Evolutionary conservation across 2,113 vertebrate species (phyloP).

Genomic region (Calcarius ornatus): DNA sequence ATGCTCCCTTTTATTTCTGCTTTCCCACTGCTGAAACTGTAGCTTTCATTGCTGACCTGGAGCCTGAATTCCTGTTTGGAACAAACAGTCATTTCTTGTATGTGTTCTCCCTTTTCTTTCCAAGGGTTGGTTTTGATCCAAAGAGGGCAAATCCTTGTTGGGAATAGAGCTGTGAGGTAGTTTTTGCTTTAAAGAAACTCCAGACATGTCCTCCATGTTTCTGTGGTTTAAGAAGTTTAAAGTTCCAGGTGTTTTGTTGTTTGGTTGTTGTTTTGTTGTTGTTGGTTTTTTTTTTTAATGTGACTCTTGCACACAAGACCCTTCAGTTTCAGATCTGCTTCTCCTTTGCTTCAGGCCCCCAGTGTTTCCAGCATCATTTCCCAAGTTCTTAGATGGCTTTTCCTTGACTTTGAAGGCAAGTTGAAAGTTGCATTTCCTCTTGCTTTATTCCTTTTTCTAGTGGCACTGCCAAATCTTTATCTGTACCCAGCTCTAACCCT

Average conservation of each 20-base stretch:
- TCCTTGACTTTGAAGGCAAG: neutral
- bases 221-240: neutral
- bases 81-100: neutral
- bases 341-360: neutral
- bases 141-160: neutral
- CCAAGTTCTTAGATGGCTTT: neutral
- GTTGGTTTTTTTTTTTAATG: accelerated
- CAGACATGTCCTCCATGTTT: neutral
- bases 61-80: neutral
- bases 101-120: neutral
- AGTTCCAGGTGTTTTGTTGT: neutral
- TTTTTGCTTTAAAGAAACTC: neutral
- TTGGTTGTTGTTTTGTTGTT: neutral
- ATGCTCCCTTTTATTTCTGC: neutral
- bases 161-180: neutral
- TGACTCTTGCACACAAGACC: neutral
- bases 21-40: neutral
- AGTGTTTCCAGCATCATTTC: neutral
- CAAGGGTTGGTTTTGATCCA: neutral
- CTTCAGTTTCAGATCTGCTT: neutral
- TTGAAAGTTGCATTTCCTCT: neutral
- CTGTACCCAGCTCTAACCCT: neutral
- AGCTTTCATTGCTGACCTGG: neutral
- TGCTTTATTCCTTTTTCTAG: neutral
- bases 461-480: neutral